Evolutionary conservation across 1,140 invertebrate genomes (phyloP).

Genomic region (Lanistes nyassanus): DNA sequence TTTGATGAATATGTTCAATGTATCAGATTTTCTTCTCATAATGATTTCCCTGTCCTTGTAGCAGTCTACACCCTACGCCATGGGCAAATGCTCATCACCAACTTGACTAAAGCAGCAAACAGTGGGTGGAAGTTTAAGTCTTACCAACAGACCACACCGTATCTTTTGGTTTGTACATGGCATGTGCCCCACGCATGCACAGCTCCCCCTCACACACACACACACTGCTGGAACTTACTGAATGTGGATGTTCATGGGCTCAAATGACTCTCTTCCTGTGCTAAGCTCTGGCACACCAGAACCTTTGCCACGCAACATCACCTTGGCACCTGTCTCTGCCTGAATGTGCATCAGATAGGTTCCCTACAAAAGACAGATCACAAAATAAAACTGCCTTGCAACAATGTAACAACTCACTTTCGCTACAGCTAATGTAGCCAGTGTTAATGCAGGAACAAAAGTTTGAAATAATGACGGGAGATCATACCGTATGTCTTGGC

Average conservation of each 20-base stretch:
- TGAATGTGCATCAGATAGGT: slow-evolving; percentile 82
- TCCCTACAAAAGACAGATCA: slow-evolving; percentile 67
- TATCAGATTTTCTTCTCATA: too few species aligned
- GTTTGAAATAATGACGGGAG: neutral
- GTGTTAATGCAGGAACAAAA: neutral
- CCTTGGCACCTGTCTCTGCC: slow-evolving; percentile 80
- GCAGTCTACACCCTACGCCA: too few species aligned
- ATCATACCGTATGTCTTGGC: too few species aligned
- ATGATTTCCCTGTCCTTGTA: too few species aligned
- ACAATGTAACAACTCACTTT: neutral
- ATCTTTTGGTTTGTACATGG: neutral
- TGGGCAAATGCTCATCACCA: too few species aligned
- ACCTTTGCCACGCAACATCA: slow-evolving; percentile 77
- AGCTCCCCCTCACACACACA: neutral
- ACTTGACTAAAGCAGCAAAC: too few species aligned
- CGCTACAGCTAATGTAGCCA: neutral
- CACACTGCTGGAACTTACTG: slow-evolving; percentile 70
- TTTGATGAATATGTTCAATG: too few species aligned
- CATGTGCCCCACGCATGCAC: neutral
- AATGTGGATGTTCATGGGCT: slow-evolving; percentile 82
- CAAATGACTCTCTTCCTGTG: slow-evolving; percentile 76
- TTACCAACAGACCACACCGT: too few species aligned
- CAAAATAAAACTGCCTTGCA: neutral
- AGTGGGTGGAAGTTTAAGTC: too few species aligned
- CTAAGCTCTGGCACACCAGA: slow-evolving; percentile 75